These are phyloP conservation scores for Montipora capricornis DNA, from an alignment of 64 coral and sea anemone species.

Conservation along the genomic window DNA sequence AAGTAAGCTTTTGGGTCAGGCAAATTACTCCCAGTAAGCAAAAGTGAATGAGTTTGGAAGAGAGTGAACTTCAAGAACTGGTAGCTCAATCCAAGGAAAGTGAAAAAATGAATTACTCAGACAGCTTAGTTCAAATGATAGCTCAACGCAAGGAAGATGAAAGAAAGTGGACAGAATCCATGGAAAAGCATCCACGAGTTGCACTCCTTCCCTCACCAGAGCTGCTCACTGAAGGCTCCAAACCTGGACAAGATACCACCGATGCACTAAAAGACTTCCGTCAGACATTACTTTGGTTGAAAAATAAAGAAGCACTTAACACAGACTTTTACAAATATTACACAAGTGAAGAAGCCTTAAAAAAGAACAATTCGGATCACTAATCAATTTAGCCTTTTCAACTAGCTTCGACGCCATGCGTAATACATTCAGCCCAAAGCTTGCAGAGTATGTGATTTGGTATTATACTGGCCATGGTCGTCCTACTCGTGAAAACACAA, in stretches of 20 bases:
- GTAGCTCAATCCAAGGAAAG: not conserved
- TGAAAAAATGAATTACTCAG: not conserved
- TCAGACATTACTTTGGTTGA: not conserved
- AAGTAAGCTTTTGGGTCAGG: no score
- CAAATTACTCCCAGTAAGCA: no score
- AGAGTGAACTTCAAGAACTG: no score
- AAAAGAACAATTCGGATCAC: not conserved
- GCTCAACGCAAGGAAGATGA: no score
- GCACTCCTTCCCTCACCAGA: slow-evolving; percentile 69
- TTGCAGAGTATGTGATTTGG: slow-evolving; percentile 54
- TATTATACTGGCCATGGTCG: slow-evolving; percentile 77
- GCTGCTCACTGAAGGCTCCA: not conserved
- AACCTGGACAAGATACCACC: slow-evolving; percentile 40
- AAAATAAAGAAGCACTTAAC: not conserved
- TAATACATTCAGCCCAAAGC: slow-evolving; percentile 24
- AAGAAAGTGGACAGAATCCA: not conserved
- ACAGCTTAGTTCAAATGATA: no score
- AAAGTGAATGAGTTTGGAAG: no score
- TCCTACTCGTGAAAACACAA: not conserved
- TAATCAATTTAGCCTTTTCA: slow-evolving; percentile 24
- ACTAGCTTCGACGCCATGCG: slow-evolving; percentile 18
- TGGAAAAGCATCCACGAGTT: slow-evolving; percentile 48
- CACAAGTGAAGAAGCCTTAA: not conserved
- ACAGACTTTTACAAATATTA: slow-evolving; percentile 1
- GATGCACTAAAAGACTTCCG: slow-evolving; percentile 44